Evolutionary conservation across 2,888 invertebrate species (phyloP).

Genomic region (Anodontia alba): DNA sequence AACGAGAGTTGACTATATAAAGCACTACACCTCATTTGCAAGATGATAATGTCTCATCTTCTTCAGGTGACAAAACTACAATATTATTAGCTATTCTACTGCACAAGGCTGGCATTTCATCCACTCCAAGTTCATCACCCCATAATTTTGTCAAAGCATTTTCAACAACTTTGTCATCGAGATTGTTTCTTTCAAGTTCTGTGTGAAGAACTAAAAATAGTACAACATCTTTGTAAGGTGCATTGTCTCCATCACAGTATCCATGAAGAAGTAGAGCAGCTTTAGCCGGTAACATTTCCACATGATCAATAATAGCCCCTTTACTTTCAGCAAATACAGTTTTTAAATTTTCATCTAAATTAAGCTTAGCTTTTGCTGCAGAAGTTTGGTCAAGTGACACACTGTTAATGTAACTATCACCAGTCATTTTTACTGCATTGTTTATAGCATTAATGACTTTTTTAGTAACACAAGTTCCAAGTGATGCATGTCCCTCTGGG

Average conservation of each 20-base stretch:
- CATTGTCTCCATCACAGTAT: slow-evolving; percentile 82
- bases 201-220: slow-evolving; percentile 72
- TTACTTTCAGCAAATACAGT: slow-evolving; percentile 49
- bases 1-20: no score
- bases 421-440: slow-evolving; percentile 29
- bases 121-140: slow-evolving; percentile 67
- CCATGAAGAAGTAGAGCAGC: slow-evolving; percentile 79
- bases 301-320: slow-evolving; percentile 71
- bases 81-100: slow-evolving; percentile 77
- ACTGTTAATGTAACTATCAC: slow-evolving; percentile 50
- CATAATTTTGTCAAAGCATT: slow-evolving; percentile 63
- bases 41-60: background rate
- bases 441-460: slow-evolving; percentile 57
- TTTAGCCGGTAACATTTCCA: slow-evolving; percentile 71
- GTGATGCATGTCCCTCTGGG: slow-evolving; percentile 40
- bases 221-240: slow-evolving; percentile 78
- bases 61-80: slow-evolving; percentile 67
- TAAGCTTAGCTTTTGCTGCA: slow-evolving; percentile 55
- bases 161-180: slow-evolving; percentile 57
- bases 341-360: slow-evolving; percentile 68
- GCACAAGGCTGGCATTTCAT: slow-evolving; percentile 74
- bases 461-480: slow-evolving; percentile 65
- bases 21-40: background rate
- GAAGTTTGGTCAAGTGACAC: slow-evolving; percentile 27
- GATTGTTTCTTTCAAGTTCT: slow-evolving; percentile 25